Percentiles rank a stretch among this genome's conserved stretches.
These are phyloP conservation scores for Bombus haemorrhoidalis DNA, from an alignment of 1,140 invertebrate species.

Conservation along the genomic window DNA sequence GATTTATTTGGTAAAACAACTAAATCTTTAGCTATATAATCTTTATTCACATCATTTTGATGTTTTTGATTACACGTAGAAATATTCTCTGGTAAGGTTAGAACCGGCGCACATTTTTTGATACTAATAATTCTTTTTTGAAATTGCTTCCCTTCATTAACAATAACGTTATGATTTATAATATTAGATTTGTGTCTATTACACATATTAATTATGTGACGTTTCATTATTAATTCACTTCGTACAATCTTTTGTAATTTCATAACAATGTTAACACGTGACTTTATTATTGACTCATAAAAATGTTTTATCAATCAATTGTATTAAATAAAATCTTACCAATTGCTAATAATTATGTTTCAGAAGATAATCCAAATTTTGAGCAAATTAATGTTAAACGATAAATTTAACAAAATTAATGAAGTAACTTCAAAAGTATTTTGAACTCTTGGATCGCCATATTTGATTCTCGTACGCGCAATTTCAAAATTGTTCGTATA, in stretches of 20 bases:
- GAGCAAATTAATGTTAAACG: too few species aligned
- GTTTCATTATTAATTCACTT: conserved; percentile 32
- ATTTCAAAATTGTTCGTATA: conserved; percentile 11
- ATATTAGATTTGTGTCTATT: conserved; percentile 26
- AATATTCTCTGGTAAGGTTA: neutral
- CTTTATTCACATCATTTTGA: neutral
- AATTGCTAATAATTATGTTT: neutral
- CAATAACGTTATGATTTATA: neutral
- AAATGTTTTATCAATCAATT: neutral
- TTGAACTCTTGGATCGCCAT: conserved; percentile 4
- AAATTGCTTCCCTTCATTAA: neutral
- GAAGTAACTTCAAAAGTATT: neutral
- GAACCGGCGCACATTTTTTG: neutral
- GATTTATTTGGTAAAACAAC: neutral
- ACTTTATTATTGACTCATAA: neutral
- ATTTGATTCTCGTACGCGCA: neutral
- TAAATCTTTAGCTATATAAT: neutral
- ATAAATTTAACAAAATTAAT: neutral
- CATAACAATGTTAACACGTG: conserved; percentile 1
- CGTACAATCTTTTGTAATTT: neutral
- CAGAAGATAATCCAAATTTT: neutral
- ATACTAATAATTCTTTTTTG: neutral
- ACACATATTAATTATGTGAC: conserved; percentile 28
- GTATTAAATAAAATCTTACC: conserved; percentile 41
- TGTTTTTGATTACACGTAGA: too few species aligned